Evolutionary conservation across 2,888 invertebrate genomes (phyloP).

Genomic region (Athalia circularis): DNA sequence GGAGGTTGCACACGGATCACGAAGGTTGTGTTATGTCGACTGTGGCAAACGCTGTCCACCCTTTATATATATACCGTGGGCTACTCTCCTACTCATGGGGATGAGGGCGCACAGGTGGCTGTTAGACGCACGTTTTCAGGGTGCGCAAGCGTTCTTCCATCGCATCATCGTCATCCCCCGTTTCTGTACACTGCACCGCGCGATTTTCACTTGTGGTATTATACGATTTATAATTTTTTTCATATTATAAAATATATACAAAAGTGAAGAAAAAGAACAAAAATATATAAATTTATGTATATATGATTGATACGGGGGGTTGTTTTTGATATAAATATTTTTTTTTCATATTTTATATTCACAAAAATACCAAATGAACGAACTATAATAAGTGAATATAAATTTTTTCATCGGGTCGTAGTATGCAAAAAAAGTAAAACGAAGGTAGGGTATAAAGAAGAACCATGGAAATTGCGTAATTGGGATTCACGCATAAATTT

Average conservation of each 20-base stretch:
- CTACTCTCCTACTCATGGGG: conserved; percentile 10
- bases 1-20: conserved; percentile 47
- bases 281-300: too few relatives aligned
- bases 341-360: too few relatives aligned
- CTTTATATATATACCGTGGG: conserved; percentile 64
- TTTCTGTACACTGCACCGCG: neutral
- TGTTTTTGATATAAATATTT: too few relatives aligned
- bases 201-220: too few relatives aligned
- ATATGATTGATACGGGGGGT: too few relatives aligned
- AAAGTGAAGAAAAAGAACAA: too few relatives aligned
- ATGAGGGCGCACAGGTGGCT: conserved; percentile 60
- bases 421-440: too few relatives aligned
- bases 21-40: conserved; percentile 61
- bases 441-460: too few relatives aligned
- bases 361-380: too few relatives aligned
- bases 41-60: conserved; percentile 59
- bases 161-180: conserved; percentile 34
- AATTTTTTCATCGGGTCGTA: neutral
- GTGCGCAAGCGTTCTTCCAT: conserved; percentile 60
- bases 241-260: neutral
- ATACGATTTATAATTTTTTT: neutral
- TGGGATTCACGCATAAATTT: conserved; percentile 16
- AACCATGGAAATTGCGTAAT: conserved; percentile 5
- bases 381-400: neutral
- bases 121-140: conserved; percentile 55